Conservation (phyloP, 1,140 invertebrate genomes). For the Bombus picipes region DNA sequence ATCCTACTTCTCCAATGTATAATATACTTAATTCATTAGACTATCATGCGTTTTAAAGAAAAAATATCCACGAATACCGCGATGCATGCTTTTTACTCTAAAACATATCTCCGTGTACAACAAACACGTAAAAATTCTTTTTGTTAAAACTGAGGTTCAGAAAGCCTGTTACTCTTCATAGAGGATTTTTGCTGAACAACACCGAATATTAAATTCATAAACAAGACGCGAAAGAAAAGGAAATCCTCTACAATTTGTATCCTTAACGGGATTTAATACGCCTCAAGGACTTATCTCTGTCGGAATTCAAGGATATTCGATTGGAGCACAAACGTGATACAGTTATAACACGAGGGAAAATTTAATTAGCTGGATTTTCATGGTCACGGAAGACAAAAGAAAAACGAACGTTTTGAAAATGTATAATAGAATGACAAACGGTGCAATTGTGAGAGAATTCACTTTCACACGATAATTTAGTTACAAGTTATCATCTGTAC, state of each 20-base stretch:
- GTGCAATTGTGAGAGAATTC: background rate
- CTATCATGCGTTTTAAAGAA: too few species aligned
- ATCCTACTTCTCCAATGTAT: too few species aligned
- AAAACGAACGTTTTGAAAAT: background rate
- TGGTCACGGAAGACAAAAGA: background rate
- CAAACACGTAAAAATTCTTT: background rate
- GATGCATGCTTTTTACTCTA: too few species aligned
- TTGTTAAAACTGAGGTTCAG: background rate
- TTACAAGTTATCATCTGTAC: constrained; percentile 30
- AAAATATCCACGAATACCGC: too few species aligned
- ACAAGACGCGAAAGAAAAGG: background rate
- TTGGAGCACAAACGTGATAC: too few species aligned
- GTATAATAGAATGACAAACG: background rate
- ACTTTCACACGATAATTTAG: constrained; percentile 3
- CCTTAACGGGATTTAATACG: background rate
- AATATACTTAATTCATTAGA: too few species aligned
- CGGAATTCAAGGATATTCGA: background rate
- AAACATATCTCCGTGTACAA: too few species aligned
- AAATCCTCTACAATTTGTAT: background rate
- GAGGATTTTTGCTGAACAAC: too few species aligned
- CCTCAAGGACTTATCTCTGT: background rate
- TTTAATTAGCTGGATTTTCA: background rate
- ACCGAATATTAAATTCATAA: background rate
- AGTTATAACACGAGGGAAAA: background rate
- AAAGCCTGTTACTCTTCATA: too few species aligned